Conservation (phyloP, 2,113 vertebrate species). For the Calidris pygmaea region DNA sequence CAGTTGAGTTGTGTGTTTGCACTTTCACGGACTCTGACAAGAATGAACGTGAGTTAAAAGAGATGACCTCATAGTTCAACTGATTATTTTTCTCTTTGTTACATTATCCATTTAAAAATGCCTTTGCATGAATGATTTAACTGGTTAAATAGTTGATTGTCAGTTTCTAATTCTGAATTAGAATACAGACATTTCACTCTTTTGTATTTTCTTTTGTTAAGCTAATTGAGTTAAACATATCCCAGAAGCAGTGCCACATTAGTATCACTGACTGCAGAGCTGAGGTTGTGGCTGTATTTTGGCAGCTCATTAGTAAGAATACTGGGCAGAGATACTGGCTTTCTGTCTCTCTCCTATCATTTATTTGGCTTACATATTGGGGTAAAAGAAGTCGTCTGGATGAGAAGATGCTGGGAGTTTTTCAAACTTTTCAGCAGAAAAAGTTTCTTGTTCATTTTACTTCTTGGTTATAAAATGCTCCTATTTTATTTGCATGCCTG, state of each 20-base stretch:
- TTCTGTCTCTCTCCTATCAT: background rate
- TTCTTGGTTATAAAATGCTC: background rate
- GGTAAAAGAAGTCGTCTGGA: background rate
- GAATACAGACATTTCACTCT: background rate
- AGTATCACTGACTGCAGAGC: background rate
- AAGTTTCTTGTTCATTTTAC: background rate
- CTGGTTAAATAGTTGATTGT: background rate
- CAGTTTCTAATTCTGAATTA: constrained; percentile 21
- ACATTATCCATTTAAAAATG: constrained; percentile 6
- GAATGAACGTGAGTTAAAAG: background rate
- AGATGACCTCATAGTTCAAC: background rate
- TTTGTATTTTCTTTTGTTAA: background rate
- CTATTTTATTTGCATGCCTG: background rate
- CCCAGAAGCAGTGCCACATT: background rate
- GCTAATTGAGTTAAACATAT: constrained; percentile 36
- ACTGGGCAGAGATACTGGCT: background rate
- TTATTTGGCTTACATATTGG: background rate
- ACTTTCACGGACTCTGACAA: background rate
- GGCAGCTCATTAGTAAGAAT: background rate
- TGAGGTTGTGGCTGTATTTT: background rate
- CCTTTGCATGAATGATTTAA: constrained; percentile 32
- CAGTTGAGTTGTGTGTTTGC: background rate
- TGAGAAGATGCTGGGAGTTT: background rate
- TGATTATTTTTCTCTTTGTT: background rate
- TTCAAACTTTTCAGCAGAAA: background rate